Evolutionary conservation across 2,113 vertebrate species (phyloP), one percentile per base, ranked within the genome.

Genomic region (Ivindomyrus marchei): DNA sequence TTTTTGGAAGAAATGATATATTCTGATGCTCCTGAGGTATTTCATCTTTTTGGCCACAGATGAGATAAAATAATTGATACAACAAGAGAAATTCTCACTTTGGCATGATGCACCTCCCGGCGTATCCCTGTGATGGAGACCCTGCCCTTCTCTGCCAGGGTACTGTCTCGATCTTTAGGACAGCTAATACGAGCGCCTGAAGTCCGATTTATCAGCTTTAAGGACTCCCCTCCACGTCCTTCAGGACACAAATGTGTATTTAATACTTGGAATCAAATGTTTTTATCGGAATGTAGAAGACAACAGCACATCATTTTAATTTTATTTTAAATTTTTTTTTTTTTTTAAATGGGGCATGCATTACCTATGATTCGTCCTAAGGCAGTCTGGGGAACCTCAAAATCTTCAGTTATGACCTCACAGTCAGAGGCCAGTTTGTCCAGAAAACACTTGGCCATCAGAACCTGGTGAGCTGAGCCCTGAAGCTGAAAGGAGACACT

Each of bases 291-390:
- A 8, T 5, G 74, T 19, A 80, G 17, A 39, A 19, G 36, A 42
- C 36, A 80, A 80, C 11, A 42, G 36, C 10, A 80, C 5, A 15
- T 80, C 31, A 77, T 80, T 80, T 77, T 39, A 19, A 42, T 39
- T 42, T 19, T 46, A 15, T 77, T 4, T 31, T 2, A n/a, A n/a
- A n/a, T 3, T 77, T 5, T 83, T 21, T 83, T 9, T 2, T 9
- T 77, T 5, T 83, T 21, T 83, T 21, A 21, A 83, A 83, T 42
- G 77, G 19, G 77, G 52, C 8, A 13, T 50, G 15, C 2, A 92
- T 77, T 93, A 99, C 98, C 98, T 92, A 99, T 98, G 66, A 99
- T 97, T 42, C 97, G 96, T 83, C 97, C 97, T 21, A 98, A 94
- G 0, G 96, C 95, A 0, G 94, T 94, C 91, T 95, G 95, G 3